Percentiles rank a stretch among this genome's conserved stretches.
Conservation (phyloP, 30 jellyfish, hydroid and myxozoan genomes). For the Sanderia malayensis region DNA sequence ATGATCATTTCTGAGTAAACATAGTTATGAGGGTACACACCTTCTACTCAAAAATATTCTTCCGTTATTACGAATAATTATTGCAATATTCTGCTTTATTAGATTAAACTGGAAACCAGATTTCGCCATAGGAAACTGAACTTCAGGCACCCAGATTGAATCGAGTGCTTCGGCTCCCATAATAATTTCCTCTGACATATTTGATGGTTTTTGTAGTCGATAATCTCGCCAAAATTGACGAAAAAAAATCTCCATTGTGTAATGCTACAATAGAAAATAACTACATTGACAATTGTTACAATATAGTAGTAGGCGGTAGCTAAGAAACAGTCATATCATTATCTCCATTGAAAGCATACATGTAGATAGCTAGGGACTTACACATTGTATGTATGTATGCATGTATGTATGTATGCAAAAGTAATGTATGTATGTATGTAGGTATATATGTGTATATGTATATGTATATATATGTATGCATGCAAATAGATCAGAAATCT, state of each 20-base stretch:
- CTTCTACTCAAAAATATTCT: conserved; percentile 49
- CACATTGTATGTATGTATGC: no score
- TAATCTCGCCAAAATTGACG: conserved; percentile 72
- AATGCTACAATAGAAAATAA: conserved; percentile 33
- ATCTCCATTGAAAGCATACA: no score
- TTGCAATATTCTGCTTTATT: conserved; percentile 42
- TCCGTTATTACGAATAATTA: conserved; percentile 50
- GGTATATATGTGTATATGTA: no score
- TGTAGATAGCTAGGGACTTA: no score
- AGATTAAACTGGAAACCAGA: conserved; percentile 36
- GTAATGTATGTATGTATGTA: no score
- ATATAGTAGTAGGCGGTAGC: no score
- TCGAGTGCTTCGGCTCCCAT: conserved; percentile 42
- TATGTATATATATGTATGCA: no score
- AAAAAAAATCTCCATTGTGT: conserved; percentile 36
- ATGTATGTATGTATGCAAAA: no score
- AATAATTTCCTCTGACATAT: conserved; percentile 6
- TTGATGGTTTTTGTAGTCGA: conserved; percentile 22
- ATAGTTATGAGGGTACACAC: conserved; percentile 19
- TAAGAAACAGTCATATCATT: no score
- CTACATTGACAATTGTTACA: no score
- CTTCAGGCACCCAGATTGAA: conserved; percentile 68
- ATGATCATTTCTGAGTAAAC: no score
- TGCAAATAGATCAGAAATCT: no score
- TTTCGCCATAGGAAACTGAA: conserved; percentile 61